Evolutionary conservation across 2,888 invertebrate species (phyloP), one percentile per base, ranked within the genome.

Genomic region (Philereme vetulata): DNA sequence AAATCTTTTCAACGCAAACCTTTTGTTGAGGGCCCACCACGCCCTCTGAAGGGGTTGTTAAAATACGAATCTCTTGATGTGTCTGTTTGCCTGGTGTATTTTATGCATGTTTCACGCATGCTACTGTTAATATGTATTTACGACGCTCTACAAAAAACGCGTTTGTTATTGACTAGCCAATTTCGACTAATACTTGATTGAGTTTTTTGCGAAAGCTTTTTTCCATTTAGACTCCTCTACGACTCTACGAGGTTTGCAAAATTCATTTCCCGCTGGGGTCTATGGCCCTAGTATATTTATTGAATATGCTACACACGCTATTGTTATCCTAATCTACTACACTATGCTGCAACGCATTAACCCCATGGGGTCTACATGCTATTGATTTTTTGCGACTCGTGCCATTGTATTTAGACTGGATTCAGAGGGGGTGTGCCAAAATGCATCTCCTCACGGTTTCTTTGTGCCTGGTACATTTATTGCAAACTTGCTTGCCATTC

Each of bases 1-100:
- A 6, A 35, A 35, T 35, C 35, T 35, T 35, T 35, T 35, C 35
- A 35, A 35, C 3, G 7, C 38, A 7, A 8, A 8, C 38, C 38
- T n/a, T 36, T 35, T 47, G 52, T 55, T 60, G 10, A 36, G 54
- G 11, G 34, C 34, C 42, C 43, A 43, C 51, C 21, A 8, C 7
- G 4, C 38, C 43, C 10, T 11, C 45, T 32, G 32, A 4, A 11
- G 21, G 35, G 45, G 4, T 77, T 75, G 80, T 80, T 64, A 82
- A 84, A n/a, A n/a, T n/a, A n/a, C n/a, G n/a, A n/a, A n/a, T n/a
- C n/a, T n/a, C n/a, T n/a, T n/a, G n/a, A n/a, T 58, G 50, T 60
- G 56, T 58, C 11, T 80, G 78, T 85, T 74, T 62, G 57, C 77
- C 85, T 86, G 74, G 85, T 88, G 81, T 68, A 71, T 82, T 82